phyloP scores from a whole-genome alignment of 2,888 invertebrate species.

The Clunio marinus region DNA sequence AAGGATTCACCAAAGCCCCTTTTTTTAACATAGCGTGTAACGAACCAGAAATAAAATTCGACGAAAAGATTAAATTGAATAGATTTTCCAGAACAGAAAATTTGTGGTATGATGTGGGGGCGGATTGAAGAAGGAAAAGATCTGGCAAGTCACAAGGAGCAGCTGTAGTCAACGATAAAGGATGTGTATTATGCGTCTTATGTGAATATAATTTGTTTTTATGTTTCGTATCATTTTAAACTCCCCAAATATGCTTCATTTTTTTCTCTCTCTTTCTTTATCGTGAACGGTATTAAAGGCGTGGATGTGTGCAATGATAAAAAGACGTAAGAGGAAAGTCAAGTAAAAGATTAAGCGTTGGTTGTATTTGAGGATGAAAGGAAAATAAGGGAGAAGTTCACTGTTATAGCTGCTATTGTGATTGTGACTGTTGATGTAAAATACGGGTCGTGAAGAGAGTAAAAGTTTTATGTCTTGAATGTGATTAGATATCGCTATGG shows the following conservation, averaged over 20 bases:
- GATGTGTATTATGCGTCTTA: constrained; percentile 23
- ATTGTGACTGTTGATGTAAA: neutral
- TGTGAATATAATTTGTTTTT: constrained; percentile 38
- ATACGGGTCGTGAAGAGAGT: constrained; percentile 1
- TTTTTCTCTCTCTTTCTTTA: too few species aligned
- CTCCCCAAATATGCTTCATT: constrained; percentile 35
- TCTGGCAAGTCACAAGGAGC: neutral
- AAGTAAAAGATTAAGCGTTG: neutral
- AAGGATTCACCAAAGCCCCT: too few species aligned
- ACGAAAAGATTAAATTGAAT: constrained; percentile 23
- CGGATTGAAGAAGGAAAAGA: neutral
- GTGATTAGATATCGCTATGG: constrained; percentile 22
- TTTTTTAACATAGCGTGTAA: neutral
- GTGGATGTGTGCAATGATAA: neutral
- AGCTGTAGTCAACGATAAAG: neutral
- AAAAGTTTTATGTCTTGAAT: constrained; percentile 6
- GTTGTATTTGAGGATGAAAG: neutral
- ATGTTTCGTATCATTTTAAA: constrained; percentile 34
- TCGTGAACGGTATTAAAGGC: constrained; percentile 25
- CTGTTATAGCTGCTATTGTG: neutral
- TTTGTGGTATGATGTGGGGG: too few species aligned
- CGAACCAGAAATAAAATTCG: neutral
- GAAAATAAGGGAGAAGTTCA: neutral
- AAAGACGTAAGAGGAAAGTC: neutral
- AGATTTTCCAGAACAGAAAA: constrained; percentile 16